A percentile compares a stretch with the other conserved stretches of the same genome.
Conservation (phyloP, 2,113 vertebrate genomes). For the Hemicordylus capensis region DNA sequence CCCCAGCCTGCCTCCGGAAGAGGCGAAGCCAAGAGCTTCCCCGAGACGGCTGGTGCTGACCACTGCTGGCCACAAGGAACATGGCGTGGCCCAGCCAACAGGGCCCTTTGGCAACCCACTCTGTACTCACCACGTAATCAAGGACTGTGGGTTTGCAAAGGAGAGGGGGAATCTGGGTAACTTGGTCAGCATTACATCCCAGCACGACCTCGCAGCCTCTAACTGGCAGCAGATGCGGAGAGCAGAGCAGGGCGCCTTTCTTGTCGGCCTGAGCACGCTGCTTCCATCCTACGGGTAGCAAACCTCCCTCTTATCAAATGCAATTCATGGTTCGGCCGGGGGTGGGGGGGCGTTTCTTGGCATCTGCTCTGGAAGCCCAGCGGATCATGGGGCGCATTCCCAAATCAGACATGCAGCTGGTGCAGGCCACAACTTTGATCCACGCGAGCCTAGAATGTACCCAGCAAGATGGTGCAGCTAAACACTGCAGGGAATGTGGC, state of each 20-base stretch:
- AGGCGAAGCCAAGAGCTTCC: not conserved
- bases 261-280: fast-evolving
- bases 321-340: not conserved
- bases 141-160: not conserved
- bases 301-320: no score
- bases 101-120: not conserved
- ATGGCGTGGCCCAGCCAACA: fast-evolving
- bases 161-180: not conserved
- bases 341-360: not conserved
- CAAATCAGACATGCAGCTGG: not conserved
- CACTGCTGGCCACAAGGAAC: constrained; percentile 21
- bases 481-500: not conserved
- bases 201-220: not conserved
- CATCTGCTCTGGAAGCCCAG: not conserved
- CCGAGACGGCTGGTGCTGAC: not conserved
- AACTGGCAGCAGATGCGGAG: constrained; percentile 12
- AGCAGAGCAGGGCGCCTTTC: fast-evolving
- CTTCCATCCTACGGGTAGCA: fast-evolving
- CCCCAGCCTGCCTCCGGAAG: not conserved
- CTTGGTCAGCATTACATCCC: not conserved
- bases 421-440: not conserved
- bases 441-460: not conserved
- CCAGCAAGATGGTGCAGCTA: not conserved
- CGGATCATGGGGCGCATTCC: not conserved
- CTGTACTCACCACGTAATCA: not conserved